Evolutionary conservation across 1,140 invertebrate species (phyloP).

Genomic region (Latrodectus geometricus): DNA sequence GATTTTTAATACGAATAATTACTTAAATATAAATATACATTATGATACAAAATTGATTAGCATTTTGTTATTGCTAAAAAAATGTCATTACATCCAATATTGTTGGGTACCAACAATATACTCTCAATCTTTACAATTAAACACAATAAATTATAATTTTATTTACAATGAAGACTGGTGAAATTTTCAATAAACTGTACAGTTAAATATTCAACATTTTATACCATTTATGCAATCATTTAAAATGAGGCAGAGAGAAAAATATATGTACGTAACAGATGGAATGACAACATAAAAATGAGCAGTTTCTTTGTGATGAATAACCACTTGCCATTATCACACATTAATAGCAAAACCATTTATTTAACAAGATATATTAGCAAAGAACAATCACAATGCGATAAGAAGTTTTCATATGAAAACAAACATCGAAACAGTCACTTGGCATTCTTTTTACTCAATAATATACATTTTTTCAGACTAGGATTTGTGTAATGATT

Average conservation of each 20-base stretch:
- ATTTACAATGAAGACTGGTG: too few species aligned
- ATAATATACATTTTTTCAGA: constrained; percentile 3
- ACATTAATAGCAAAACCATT: constrained; percentile 23
- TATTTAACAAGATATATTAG: constrained; percentile 7
- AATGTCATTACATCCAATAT: too few species aligned
- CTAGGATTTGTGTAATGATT: neutral
- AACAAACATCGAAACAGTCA: constrained; percentile 17
- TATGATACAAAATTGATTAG: too few species aligned
- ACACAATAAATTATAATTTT: too few species aligned
- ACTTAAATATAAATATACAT: too few species aligned
- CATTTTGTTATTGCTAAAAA: too few species aligned
- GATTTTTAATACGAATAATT: too few species aligned
- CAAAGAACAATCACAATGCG: constrained; percentile 25
- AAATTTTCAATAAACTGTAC: too few species aligned
- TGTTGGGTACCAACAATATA: too few species aligned
- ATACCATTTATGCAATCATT: neutral
- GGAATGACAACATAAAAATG: constrained; percentile 1
- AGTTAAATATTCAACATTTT: neutral
- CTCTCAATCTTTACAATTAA: too few species aligned
- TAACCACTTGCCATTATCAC: constrained; percentile 4
- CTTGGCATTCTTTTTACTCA: constrained; percentile 14
- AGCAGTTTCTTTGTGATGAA: neutral
- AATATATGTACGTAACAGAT: neutral
- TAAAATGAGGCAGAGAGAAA: neutral
- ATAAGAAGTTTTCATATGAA: neutral